Percentiles rank a stretch among this genome's conserved stretches.
Evolutionary conservation across 2,797 vertebrate species (phyloP).

Genomic region (Alectoris magna): DNA sequence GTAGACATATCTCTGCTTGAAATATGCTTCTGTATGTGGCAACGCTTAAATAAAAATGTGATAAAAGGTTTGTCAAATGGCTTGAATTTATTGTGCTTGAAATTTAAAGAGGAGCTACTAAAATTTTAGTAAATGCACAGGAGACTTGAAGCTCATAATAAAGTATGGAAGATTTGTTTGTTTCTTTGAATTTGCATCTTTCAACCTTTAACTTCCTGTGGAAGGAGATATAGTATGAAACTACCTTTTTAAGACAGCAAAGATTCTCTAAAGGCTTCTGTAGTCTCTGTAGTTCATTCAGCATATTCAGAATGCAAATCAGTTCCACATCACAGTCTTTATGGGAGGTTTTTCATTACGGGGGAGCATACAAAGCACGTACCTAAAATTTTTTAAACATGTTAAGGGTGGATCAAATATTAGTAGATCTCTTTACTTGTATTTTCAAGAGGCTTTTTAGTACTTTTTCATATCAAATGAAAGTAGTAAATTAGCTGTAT

Average conservation of each 20-base stretch:
- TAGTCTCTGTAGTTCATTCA: slow-evolving; percentile 40
- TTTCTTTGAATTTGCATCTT: slow-evolving; percentile 49
- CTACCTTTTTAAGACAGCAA: background rate
- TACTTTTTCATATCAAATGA: slow-evolving; percentile 30
- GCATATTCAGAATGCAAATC: slow-evolving; percentile 43
- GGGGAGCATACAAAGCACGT: slow-evolving; percentile 10
- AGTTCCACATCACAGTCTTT: slow-evolving; percentile 40
- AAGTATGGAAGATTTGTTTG: slow-evolving; percentile 38
- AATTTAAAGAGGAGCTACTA: background rate
- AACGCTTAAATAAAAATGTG: background rate
- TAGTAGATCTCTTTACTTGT: slow-evolving; percentile 46
- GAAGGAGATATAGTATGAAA: background rate
- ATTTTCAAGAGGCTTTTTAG: slow-evolving; percentile 46
- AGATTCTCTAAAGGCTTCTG: slow-evolving; percentile 55
- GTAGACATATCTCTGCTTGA: background rate
- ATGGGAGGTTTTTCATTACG: slow-evolving; percentile 44
- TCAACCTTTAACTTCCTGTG: slow-evolving; percentile 33
- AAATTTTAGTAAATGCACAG: slow-evolving; percentile 8
- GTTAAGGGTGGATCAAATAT: slow-evolving; percentile 54
- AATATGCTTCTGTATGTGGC: background rate
- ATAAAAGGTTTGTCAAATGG: slow-evolving; percentile 6
- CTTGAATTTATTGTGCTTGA: slow-evolving; percentile 1
- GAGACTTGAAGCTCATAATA: background rate
- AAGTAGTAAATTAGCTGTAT: slow-evolving; percentile 28
- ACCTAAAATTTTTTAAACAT: slow-evolving; percentile 4